Base-by-base conservation (phyloP, 2,113 vertebrate species). In the Origma solitaria region DNA sequence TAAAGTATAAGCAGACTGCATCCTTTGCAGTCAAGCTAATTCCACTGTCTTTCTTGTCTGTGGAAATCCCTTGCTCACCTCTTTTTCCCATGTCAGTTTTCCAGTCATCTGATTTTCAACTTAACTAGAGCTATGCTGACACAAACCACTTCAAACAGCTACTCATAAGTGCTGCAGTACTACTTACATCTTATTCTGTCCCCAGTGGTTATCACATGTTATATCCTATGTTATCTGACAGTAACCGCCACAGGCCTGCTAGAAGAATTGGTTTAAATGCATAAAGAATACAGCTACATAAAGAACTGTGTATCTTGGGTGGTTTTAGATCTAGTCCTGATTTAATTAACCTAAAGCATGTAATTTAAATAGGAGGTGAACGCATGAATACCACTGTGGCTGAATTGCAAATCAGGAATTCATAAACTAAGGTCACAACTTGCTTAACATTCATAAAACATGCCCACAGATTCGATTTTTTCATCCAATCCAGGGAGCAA, bases 361-460 rank as follows among this genome's bases (percentile, higher is more conserved):
- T 31, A 61, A 83, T 94, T 97, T 80, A 90, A 92, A 86, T 38
- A 58, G 58, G 33, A 90, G 30, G 45, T 42, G 62, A 90, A 92
- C 1, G 11, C 21, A 57, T 70, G 42, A 79, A 90, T 87, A 87
- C 47, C 9, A 73, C 64, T 92, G 40, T 65, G 82, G 62, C 54
- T 92, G 82, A 88, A 62, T 8, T 58, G 21, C 23, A 82, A 92
- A 95, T 87, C 51, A 82, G 21, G 30, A 85, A 65, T 90, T 91
- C 47, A 72, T 80, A 71, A 50, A 70, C 54, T 88, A 91, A 83
- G 82, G 79, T 92, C 60, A 95, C 71, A 86, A 76, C 28, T 92
- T 92, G 83, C 47, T 90, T 91, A 94, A 49, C 56, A 82, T 93
- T 92, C 82, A 93, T 72, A 86, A 82, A 89, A 35, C 70, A 56